phyloP scores from a whole-genome alignment of 2,797 vertebrate species.

The Trachops cirrhosus region DNA sequence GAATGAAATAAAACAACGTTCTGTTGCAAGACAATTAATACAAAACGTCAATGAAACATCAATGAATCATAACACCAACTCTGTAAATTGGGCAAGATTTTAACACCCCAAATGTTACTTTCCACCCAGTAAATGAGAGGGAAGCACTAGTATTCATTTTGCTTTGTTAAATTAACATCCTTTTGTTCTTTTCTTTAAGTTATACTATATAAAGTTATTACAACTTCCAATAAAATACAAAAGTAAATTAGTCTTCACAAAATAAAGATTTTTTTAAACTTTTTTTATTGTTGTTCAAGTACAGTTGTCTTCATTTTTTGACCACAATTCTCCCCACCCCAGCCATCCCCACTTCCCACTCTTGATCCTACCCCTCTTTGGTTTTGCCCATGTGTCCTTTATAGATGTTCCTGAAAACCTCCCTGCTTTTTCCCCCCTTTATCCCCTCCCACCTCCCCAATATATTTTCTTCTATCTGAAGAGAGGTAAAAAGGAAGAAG shows the following conservation, averaged over 20 bases:
- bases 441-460: background rate
- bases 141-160: constrained; percentile 8
- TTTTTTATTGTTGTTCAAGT: too few relatives aligned
- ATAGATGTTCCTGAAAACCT: too few relatives aligned
- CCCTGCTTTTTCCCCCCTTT: too few relatives aligned
- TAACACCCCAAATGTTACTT: constrained; percentile 24
- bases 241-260: background rate
- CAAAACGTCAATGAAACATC: background rate
- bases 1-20: background rate
- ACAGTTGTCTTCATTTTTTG: too few relatives aligned
- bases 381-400: too few relatives aligned
- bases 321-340: too few relatives aligned
- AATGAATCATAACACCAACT: constrained; percentile 7
- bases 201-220: background rate
- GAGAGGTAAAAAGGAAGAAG: background rate
- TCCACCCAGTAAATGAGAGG: background rate
- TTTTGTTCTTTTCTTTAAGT: constrained; percentile 16
- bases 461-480: background rate
- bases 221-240: background rate
- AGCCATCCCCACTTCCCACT: too few relatives aligned
- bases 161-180: background rate
- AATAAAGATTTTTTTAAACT: background rate
- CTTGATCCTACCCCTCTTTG: too few relatives aligned
- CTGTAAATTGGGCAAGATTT: background rate
- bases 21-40: background rate